Base-by-base conservation (phyloP, 2,888 invertebrate genomes). In the Lasius platythorax region DNA sequence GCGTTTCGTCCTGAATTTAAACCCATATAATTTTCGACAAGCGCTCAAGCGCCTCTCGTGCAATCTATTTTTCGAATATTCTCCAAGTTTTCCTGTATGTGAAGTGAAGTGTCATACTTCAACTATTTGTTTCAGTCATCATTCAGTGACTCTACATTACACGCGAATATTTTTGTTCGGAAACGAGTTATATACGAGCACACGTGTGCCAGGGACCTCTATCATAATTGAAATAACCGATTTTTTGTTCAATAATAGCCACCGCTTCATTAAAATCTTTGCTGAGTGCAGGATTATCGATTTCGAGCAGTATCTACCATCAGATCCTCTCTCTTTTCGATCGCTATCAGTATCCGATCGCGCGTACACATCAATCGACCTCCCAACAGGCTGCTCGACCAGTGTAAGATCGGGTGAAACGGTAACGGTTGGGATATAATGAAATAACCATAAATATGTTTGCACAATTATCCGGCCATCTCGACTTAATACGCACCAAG, bases 271-370 rank as follows among this genome's bases (percentile, higher is more conserved):
- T 93, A 92, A 92, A 90, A 89, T 85, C 87, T 90, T 88, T 86
- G 75, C 85, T 78, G 85, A 87, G 88, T 90, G 83, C 85, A 90
- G 89, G 90, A 93, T 94, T 92, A 94, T 91, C 93, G 93, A 93
- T 93, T 93, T 92, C 89, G 88, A 89, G 86, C 91, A 88, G 88
- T 91, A 88, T 85, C 86, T 85, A 87, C n/a, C 88, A 90, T 91
- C 89, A 81, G 67, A 92, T 90, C 91, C 33, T 43, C 18, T 64
- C 75, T 73, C 53, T 8, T 53, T n/a, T 53, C 81, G 92, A 93
- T 93, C 87, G 68, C 84, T 92, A 93, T 93, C 93, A 75, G 66
- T 18, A 58, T 61, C 66, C 64, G 74, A 73, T 78, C 84, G 67
- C 84, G 61, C 58, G 82, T 79, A 81, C 81, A 50, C 15, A 43